phyloP scores from a whole-genome alignment of 1,140 invertebrate species.

The Bacillus rossius region DNA sequence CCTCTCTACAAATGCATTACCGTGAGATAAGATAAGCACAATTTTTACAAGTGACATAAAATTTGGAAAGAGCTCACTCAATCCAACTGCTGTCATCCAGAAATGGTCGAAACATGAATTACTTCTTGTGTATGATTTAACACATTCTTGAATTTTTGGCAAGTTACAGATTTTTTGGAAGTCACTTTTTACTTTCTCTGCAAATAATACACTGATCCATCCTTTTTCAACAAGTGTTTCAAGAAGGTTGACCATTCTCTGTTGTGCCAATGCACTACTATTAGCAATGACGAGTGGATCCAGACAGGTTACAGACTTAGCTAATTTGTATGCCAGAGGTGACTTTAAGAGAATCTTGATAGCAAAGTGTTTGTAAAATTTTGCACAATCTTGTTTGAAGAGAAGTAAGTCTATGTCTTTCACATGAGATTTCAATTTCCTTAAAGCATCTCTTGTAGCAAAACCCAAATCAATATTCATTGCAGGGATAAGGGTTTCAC shows the following conservation, averaged over 20 bases:
- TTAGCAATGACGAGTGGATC: neutral
- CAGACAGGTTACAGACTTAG: constrained; percentile 5
- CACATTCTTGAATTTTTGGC: constrained; percentile 3
- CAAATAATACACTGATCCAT: neutral
- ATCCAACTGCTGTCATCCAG: no score
- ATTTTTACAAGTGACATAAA: no score
- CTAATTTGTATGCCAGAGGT: constrained; percentile 2
- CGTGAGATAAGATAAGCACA: no score
- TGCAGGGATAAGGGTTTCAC: constrained; percentile 6
- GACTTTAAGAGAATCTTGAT: constrained; percentile 10
- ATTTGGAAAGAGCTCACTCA: no score
- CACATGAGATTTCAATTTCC: constrained; percentile 1
- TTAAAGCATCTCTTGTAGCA: constrained; percentile 7
- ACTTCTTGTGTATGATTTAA: no score
- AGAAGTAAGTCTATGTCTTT: constrained; percentile 10
- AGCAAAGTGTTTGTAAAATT: constrained; percentile 3
- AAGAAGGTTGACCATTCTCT: no score
- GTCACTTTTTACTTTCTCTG: constrained; percentile 5
- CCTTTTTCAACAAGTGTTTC: no score
- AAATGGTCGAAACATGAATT: no score
- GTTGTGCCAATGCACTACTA: no score
- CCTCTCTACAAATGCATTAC: no score
- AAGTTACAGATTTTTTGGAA: constrained; percentile 5
- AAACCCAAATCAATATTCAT: constrained; percentile 12
- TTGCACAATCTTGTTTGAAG: neutral